These are phyloP conservation scores for Strix uralensis DNA, from an alignment of 2,113 vertebrate species.

Conservation along the genomic window DNA sequence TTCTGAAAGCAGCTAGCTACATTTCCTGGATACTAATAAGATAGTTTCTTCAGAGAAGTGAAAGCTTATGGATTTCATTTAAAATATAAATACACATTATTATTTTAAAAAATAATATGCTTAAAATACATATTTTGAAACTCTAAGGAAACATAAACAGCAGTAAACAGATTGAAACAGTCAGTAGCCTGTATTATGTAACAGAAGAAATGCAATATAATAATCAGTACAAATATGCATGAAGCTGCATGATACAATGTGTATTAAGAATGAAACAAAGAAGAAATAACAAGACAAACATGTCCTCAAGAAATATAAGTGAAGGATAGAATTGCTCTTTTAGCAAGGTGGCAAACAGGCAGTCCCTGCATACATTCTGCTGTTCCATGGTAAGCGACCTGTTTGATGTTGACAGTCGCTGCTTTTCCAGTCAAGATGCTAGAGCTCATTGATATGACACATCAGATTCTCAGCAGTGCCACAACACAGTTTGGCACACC, in stretches of 20 bases:
- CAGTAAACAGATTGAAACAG: background rate
- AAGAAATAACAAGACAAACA: slow-evolving; percentile 10
- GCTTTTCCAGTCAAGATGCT: background rate
- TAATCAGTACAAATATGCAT: background rate
- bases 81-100: background rate
- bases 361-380: background rate
- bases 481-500: background rate
- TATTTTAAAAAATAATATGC: background rate
- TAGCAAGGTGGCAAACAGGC: background rate
- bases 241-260: background rate
- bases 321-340: background rate
- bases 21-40: background rate
- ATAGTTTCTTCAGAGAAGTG: background rate
- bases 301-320: slow-evolving; percentile 1
- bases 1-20: background rate
- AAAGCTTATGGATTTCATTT: background rate
- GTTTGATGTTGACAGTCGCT: background rate
- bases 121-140: background rate
- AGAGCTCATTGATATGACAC: background rate
- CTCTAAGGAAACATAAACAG: background rate
- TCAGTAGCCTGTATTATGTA: background rate
- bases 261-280: background rate
- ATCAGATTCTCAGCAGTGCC: background rate
- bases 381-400: background rate
- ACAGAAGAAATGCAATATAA: background rate